Evolutionary conservation across 2,113 vertebrate species (phyloP).

Genomic region (Syrmaticus mikado): DNA sequence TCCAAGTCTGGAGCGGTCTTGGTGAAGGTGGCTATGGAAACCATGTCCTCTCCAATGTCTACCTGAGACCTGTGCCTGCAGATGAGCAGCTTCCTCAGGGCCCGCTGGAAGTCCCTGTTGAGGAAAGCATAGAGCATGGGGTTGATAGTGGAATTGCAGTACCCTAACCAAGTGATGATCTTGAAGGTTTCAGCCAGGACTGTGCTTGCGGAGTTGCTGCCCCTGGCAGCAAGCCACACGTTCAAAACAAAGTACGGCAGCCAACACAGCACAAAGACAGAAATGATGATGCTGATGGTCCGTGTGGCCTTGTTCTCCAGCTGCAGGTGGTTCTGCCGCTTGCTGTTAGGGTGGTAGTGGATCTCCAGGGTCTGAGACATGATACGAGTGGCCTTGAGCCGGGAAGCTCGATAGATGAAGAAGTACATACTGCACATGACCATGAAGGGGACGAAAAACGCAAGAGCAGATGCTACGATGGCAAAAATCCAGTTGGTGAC

Average conservation of each 20-base stretch:
- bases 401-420: constrained; percentile 78
- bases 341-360: constrained; percentile 80
- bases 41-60: constrained; percentile 76
- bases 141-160: constrained; percentile 80
- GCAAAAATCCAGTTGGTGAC: constrained; percentile 81
- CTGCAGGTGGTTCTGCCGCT: constrained; percentile 77
- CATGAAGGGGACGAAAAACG: constrained; percentile 74
- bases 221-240: constrained; percentile 80
- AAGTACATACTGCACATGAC: constrained; percentile 82
- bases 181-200: constrained; percentile 69
- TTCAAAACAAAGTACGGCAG: constrained; percentile 90
- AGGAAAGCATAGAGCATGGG: constrained; percentile 78
- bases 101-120: constrained; percentile 78
- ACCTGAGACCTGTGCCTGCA: constrained; percentile 78
- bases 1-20: constrained; percentile 76
- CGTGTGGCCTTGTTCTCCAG: constrained; percentile 82
- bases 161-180: constrained; percentile 78
- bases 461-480: constrained; percentile 76
- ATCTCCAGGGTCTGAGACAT: constrained; percentile 75
- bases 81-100: constrained; percentile 82
- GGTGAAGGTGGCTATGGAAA: constrained; percentile 78
- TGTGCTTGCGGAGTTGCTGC: constrained; percentile 66
- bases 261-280: constrained; percentile 90
- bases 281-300: constrained; percentile 85
- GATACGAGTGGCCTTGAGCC: constrained; percentile 76